Evolutionary conservation across 2,888 invertebrate species (phyloP), one percentile per base, ranked within the genome.

Genomic region (Ormyrus pomaceus): DNA sequence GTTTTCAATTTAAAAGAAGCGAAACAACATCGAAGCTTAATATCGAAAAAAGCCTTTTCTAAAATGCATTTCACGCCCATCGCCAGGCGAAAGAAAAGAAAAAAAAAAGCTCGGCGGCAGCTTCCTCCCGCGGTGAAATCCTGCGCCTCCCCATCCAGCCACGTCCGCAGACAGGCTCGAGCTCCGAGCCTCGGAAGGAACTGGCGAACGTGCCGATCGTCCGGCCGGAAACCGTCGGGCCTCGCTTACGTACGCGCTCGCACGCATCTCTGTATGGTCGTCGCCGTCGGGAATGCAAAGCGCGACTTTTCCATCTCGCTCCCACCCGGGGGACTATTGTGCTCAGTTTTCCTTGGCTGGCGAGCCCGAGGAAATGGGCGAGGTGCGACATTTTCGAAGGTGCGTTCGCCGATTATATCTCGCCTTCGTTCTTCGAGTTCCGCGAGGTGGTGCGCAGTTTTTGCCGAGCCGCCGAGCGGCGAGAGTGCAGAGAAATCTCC

Each of bases 181-280:
- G 58, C 48, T 50, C 58, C 56, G 65, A 53, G 6, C 50, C 50
- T 9, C 56, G 72, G 58, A 73, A 80, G 69, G 77, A 77, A 58
- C 80, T 74, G 56, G 59, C 59, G 69, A 65, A 81, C 68, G 76
- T 76, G 64, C 71, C 62, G 72, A 68, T 59, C 71, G 59, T 10
- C 19, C 53, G 62, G 34, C 61, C 77, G 72, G 61, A 72, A 56
- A 48, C 66, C 10, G 45, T 34, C 10, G 61, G 53, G 61, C 45
- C n/a, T 53, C 51, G 45, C 76, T 34, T 78, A 34, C 62, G 59
- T 13, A 11, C 53, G 34, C 45, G 2, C 51, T 10, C 2, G 8
- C 53, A 61, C 4, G 8, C 53, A 61, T 5, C 46, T 66, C 56
- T 53, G 34, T 34, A 34, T 34, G 34, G 34, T 34, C 34, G 34